Base-by-base conservation (phyloP, 2,888 invertebrate species). In the Meteorus cinctellus region DNA sequence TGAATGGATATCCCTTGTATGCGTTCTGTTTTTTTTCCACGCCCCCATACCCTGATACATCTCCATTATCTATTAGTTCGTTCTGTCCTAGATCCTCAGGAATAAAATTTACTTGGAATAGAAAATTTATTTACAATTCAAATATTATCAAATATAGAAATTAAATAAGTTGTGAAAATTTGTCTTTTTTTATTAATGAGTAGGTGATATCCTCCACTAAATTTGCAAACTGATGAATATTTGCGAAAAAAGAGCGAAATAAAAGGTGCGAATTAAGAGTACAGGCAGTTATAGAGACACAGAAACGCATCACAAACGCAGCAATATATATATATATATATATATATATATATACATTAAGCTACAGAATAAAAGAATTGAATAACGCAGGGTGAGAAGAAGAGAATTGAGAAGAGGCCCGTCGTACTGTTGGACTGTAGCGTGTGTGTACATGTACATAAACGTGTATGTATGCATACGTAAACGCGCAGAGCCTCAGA, bases 361-460 rank as follows among this genome's bases (percentile, higher is more conserved):
- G 8, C 24, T 0, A 36, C n/a, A 41, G n/a, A 66, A 59, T 48
- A 71, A 48, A 59, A n/a, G 59, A 60, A 45, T 59, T 75, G 75
- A 75, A 75, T 73, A 77, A 62, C 36, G 62, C 24, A 16, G 45
- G 27, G 45, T 59, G 24, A 45, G 19, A 36, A 68, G 19, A 59
- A 60, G 74, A 70, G 75, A 78, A 78, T 81, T 81, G 81, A 80
- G 80, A 75, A 77, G 76, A 74, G 67, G 70, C 74, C 72, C 74
- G 74, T 71, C 19, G 19, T 75, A 78, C 62, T 71, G 69, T 74
- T 60, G 48, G 67, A 48, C 34, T 72, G 67, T 41, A 8, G 34
- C 34, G 41, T 41, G 12, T 41, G 1, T 41, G 12, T 41, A 12
- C 6, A 12, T 41, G 6, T 41, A 12, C 2, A 19, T 24, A 2